Percentiles rank a stretch among this genome's conserved stretches.
Evolutionary conservation across 2,888 invertebrate species (phyloP).

Genomic region (Tuberolachnus salignus): DNA sequence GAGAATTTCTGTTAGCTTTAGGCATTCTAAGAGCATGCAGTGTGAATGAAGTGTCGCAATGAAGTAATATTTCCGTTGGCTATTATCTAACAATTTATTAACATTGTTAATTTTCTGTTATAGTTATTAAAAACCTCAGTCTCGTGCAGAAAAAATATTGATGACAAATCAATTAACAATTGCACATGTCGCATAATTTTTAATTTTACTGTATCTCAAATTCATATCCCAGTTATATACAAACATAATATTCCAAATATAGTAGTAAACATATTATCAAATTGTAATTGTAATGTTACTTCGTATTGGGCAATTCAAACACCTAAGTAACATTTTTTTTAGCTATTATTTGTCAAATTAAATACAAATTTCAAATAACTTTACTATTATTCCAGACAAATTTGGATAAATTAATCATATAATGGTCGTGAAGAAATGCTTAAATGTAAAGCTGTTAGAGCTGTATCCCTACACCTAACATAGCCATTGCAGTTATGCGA

Average conservation of each 20-base stretch:
- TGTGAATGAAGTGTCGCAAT: slow-evolving; percentile 29
- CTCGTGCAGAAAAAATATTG: slow-evolving; percentile 72
- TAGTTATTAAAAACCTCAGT: slow-evolving; percentile 71
- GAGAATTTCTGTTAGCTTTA: slow-evolving; percentile 37
- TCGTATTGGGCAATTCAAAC: slow-evolving; percentile 62
- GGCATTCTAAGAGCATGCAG: slow-evolving; percentile 42
- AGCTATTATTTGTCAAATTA: not conserved
- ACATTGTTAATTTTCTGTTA: slow-evolving; percentile 58
- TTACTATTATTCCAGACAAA: slow-evolving; percentile 35
- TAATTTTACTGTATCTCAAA: slow-evolving; percentile 73
- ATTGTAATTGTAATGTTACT: slow-evolving; percentile 61
- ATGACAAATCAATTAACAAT: slow-evolving; percentile 75
- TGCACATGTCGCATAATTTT: slow-evolving; percentile 81
- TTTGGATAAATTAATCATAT: slow-evolving; percentile 46
- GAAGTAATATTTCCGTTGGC: slow-evolving; percentile 17
- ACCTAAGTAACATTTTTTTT: slow-evolving; percentile 61
- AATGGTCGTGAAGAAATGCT: slow-evolving; percentile 28
- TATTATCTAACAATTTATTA: not conserved
- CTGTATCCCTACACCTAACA: slow-evolving; percentile 5
- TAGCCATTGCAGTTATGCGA: slow-evolving; percentile 34
- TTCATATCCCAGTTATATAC: slow-evolving; percentile 68
- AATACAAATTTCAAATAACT: not conserved
- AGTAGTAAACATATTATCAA: slow-evolving; percentile 65
- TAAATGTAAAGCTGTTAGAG: slow-evolving; percentile 20
- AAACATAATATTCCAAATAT: slow-evolving; percentile 66